Percentiles rank a stretch among this genome's conserved stretches.
Evolutionary conservation across 2,888 invertebrate species (phyloP).

Genomic region (Deroplatys truncata): DNA sequence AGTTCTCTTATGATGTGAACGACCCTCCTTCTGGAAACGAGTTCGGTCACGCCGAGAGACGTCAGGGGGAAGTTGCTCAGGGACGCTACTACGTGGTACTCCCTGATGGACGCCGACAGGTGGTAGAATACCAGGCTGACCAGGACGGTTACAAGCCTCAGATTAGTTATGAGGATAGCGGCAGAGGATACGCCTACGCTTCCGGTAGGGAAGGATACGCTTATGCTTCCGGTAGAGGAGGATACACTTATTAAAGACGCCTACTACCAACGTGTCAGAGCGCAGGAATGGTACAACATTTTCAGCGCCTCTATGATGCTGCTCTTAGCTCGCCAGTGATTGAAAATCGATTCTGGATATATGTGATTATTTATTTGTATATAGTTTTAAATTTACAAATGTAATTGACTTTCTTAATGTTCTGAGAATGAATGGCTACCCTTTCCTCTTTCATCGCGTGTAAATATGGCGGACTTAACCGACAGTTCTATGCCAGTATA

Average conservation of each 20-base stretch:
- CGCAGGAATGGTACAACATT: neutral
- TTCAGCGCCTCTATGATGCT: no score
- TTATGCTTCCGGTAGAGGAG: conserved; percentile 37
- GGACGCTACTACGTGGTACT: conserved; percentile 62
- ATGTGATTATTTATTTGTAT: neutral
- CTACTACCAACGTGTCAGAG: conserved; percentile 36
- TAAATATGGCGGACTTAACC: no score
- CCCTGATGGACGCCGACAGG: conserved; percentile 61
- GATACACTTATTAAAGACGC: neutral
- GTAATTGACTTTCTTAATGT: no score
- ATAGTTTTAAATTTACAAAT: neutral
- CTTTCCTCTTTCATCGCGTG: no score
- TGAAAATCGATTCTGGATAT: no score
- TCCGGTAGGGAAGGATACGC: conserved; percentile 24
- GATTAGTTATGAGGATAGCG: conserved; percentile 46
- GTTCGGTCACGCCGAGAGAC: conserved; percentile 61
- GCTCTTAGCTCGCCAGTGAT: neutral
- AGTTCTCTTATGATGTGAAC: conserved; percentile 61
- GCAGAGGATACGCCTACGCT: conserved; percentile 38
- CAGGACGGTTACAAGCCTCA: conserved; percentile 59
- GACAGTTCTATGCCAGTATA: no score
- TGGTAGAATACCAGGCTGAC: conserved; percentile 61
- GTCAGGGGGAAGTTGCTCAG: conserved; percentile 59
- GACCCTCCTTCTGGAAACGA: conserved; percentile 55
- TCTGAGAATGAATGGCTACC: no score